Percentiles rank a stretch among this genome's conserved stretches.
These are phyloP conservation scores for Cirrhinus mrigala DNA, from an alignment of 2,797 vertebrate species.

Conservation along the genomic window DNA sequence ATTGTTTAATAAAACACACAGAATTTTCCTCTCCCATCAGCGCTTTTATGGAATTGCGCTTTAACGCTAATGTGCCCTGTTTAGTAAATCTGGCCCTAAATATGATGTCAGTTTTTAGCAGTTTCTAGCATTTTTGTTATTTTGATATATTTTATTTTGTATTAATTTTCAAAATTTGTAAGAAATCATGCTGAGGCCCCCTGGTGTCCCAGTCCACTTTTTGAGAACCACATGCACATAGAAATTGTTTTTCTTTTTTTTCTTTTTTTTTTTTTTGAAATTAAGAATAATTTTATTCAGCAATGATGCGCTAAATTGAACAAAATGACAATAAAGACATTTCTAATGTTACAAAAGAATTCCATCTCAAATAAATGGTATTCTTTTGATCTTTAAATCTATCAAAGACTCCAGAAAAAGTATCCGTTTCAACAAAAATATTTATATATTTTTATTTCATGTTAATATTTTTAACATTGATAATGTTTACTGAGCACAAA, in stretches of 20 bases:
- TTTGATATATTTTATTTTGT: neutral
- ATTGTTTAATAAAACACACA: too few relatives aligned
- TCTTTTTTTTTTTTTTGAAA: too few relatives aligned
- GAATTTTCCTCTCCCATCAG: too few relatives aligned
- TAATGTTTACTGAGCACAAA: neutral
- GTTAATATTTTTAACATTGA: neutral
- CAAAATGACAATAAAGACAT: neutral
- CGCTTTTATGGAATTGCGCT: too few relatives aligned
- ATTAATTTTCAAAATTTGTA: neutral
- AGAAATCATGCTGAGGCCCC: neutral
- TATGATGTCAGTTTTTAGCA: neutral
- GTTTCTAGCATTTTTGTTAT: neutral
- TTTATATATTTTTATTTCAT: too few relatives aligned
- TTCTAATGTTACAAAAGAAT: neutral
- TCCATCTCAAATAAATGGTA: neutral
- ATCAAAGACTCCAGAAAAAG: too few relatives aligned
- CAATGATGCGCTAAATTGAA: neutral
- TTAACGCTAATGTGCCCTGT: too few relatives aligned
- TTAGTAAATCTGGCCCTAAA: too few relatives aligned
- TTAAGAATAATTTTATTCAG: too few relatives aligned
- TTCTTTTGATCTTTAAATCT: too few relatives aligned
- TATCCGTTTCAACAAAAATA: too few relatives aligned
- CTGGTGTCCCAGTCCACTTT: neutral
- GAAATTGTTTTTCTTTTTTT: too few relatives aligned
- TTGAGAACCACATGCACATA: neutral